Conservation (phyloP, 2,888 invertebrate species). For the Drosophila pseudotalamancana region DNA sequence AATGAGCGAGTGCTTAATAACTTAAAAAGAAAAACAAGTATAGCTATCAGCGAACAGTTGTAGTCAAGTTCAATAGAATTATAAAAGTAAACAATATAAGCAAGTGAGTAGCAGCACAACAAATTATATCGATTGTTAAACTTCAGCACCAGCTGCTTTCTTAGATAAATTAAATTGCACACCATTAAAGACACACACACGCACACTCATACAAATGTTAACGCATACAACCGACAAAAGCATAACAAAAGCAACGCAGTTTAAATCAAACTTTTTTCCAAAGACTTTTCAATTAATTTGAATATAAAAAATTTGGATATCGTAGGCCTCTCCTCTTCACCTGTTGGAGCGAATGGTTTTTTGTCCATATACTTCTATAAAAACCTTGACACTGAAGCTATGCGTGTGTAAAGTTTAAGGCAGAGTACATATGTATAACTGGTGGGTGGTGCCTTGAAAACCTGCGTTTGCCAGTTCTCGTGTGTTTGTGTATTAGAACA, state of each 20-base stretch:
- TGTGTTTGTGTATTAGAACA: not conserved
- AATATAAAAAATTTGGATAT: not conserved
- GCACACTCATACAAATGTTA: constrained; percentile 8
- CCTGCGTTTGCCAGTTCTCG: not conserved
- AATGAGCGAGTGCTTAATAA: constrained; percentile 55
- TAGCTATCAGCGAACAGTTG: constrained; percentile 33
- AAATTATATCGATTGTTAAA: constrained; percentile 16
- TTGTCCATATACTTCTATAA: not conserved
- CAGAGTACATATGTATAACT: constrained; percentile 6
- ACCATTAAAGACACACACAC: constrained; percentile 10
- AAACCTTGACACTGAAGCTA: constrained; percentile 40
- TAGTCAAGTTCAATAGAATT: constrained; percentile 26
- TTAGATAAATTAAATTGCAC: constrained; percentile 39
- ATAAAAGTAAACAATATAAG: constrained; percentile 17
- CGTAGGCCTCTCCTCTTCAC: constrained; percentile 14
- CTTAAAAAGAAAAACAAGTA: constrained; percentile 9
- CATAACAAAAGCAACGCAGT: constrained; percentile 62
- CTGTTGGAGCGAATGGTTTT: constrained; percentile 39
- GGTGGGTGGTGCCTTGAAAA: constrained; percentile 21
- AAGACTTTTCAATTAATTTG: constrained; percentile 4
- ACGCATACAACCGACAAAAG: constrained; percentile 22
- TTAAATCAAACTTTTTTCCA: constrained; percentile 13
- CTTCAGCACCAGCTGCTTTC: constrained; percentile 52
- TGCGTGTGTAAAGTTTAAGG: constrained; percentile 54
- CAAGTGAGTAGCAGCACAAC: constrained; percentile 38